These are phyloP conservation scores for Heliothis virescens DNA, from an alignment of 1,140 invertebrate species.

Conservation along the genomic window DNA sequence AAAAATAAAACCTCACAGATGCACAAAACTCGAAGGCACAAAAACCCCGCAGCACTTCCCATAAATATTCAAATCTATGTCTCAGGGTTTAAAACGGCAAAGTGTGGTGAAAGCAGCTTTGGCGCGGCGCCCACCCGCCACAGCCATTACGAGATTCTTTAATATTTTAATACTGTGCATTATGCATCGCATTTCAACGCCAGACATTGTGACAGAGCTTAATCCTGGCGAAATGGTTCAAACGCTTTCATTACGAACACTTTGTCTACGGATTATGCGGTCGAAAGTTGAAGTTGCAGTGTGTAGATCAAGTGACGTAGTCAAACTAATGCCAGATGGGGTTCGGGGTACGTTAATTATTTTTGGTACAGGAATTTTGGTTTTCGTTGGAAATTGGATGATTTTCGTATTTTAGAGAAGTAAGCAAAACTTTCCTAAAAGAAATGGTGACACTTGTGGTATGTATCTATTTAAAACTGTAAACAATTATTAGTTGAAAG, in stretches of 20 bases:
- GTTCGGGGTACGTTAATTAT: conserved; percentile 16
- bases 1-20: conserved; percentile 8
- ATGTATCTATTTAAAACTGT: no score
- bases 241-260: conserved; percentile 48
- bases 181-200: conserved; percentile 65
- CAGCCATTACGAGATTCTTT: conserved; percentile 65
- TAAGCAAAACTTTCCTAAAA: background rate
- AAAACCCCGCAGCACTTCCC: background rate
- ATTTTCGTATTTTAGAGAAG: background rate
- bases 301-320: conserved; percentile 21
- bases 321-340: conserved; percentile 4
- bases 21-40: conserved; percentile 16
- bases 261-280: conserved; percentile 42
- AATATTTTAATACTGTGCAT: conserved; percentile 72
- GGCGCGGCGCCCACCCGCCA: conserved; percentile 53
- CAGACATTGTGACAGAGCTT: conserved; percentile 58
- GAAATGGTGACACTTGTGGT: no score
- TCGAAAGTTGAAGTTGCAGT: conserved; percentile 34
- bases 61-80: conserved; percentile 51
- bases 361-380: background rate
- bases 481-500: no score
- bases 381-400: background rate
- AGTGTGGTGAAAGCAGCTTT: conserved; percentile 56
- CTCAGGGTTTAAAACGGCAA: conserved; percentile 53
- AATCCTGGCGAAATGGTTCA: conserved; percentile 51